Conservation (phyloP, 92 coral and sea anemone species). For the Epizoanthus ramosus region DNA sequence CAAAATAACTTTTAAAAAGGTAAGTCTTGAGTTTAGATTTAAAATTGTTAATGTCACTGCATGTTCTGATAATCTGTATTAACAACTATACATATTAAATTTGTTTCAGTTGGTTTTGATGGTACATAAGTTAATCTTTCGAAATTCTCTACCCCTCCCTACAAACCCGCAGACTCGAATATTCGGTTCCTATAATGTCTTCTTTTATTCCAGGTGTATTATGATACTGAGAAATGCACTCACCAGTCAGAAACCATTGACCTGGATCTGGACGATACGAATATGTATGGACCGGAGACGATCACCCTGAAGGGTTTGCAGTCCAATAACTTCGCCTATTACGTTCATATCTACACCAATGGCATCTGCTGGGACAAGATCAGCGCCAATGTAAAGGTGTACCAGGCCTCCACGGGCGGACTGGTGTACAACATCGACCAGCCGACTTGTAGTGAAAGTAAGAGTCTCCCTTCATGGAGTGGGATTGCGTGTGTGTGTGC, state of each 20-base stretch:
- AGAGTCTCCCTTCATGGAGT: neutral
- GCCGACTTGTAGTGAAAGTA: slow-evolving; percentile 83
- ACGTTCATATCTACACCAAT: slow-evolving; percentile 78
- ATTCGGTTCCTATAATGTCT: neutral
- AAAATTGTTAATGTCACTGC: no score
- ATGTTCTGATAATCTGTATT: no score
- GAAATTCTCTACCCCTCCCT: neutral
- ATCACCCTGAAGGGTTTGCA: slow-evolving; percentile 75
- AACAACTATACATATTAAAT: no score
- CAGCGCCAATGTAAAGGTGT: slow-evolving; percentile 76
- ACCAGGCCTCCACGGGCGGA: slow-evolving; percentile 86
- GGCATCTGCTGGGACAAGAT: slow-evolving; percentile 88
- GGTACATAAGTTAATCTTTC: no score
- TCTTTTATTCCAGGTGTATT: slow-evolving; percentile 57
- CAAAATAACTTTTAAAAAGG: no score
- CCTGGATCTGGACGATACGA: slow-evolving; percentile 83
- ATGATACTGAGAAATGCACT: slow-evolving; percentile 62
- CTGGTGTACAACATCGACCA: slow-evolving; percentile 75
- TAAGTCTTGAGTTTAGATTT: no score
- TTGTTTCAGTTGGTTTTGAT: no score
- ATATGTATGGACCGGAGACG: slow-evolving; percentile 89
- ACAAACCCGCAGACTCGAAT: neutral
- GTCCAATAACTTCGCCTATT: slow-evolving; percentile 73
- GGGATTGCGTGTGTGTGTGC: no score
- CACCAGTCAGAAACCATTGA: slow-evolving; percentile 74